Evolutionary conservation across 2,888 invertebrate genomes (phyloP), one percentile per base, ranked within the genome.

Genomic region (Chrysopilus asiliformis): DNA sequence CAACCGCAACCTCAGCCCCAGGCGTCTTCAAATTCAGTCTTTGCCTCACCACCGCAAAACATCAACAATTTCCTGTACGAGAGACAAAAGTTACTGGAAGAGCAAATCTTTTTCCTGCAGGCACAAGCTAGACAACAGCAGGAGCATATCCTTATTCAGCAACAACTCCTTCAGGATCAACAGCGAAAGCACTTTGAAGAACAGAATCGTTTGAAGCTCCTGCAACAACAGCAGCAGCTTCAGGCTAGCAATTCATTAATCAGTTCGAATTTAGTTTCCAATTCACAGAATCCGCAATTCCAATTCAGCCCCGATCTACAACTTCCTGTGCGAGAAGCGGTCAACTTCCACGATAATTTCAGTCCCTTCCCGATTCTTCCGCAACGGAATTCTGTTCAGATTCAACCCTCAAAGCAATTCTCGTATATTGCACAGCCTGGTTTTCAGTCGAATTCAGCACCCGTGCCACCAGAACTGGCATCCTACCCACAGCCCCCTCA

Each of bases 71-170:
- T 53, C 32, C 47, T 60, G 3, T 46, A 57, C 10, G 61, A 61
- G 51, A 77, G 80, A 40, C 80, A 82, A 51, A 68, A 70, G 41
- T 60, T 73, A 22, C 56, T 82, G 12, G 81, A 82, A 53, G 74
- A 78, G 44, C 80, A 83, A 54, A 68, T 82, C 32, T 68, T 68
- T 9, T 63, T 74, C 39, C 57, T 81, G 24, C 76, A 78, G 50
- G 57, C 72, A 35, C 78, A 77, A 49, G 78, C 79, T 46, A 66
- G 70, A 36, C 77, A 79, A 49, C 77, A 80, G 47, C 79, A 81
- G 52, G 77, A 79, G 35, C 72, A 76, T 44, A 65, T 79, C 33
- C 58, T 78, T 17, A 62, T 74, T 17, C 75, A 77, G 47, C 73
- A 80, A 49, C 74, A 76, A 48, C 58, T 73, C 41, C 53, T 76